A percentile compares a stretch with the other conserved stretches of the same genome.
Evolutionary conservation across 2,888 invertebrate species (phyloP).

Genomic region (Clepsis dumicolana): DNA sequence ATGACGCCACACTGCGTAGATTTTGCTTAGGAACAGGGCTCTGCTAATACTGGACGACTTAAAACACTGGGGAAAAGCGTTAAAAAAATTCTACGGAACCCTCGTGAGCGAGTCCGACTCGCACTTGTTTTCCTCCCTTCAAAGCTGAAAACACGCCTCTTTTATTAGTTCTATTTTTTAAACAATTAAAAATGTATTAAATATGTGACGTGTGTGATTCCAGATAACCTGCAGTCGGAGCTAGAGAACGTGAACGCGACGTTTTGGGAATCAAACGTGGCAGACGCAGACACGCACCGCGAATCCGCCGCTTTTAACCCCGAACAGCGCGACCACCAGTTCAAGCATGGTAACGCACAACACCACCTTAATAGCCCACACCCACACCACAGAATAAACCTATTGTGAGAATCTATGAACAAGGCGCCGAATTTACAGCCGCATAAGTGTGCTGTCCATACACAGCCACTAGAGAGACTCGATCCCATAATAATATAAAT

Average conservation of each 20-base stretch:
- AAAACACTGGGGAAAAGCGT: too few species aligned
- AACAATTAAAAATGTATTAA: too few species aligned
- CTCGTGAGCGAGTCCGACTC: too few species aligned
- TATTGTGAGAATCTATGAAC: neutral
- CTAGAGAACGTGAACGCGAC: slow-evolving; percentile 60
- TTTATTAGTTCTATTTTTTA: too few species aligned
- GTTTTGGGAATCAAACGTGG: slow-evolving; percentile 61
- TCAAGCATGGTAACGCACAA: slow-evolving; percentile 4
- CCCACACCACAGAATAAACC: neutral
- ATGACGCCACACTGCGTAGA: too few species aligned
- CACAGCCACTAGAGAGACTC: neutral
- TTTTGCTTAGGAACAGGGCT: too few species aligned
- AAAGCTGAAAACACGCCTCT: too few species aligned
- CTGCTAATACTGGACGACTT: too few species aligned
- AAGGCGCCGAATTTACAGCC: neutral
- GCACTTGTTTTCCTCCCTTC: too few species aligned
- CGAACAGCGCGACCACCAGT: neutral
- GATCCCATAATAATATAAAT: too few species aligned
- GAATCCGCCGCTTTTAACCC: slow-evolving; percentile 18
- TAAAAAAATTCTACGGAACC: too few species aligned
- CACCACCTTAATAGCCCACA: too few species aligned
- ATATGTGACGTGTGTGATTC: slow-evolving; percentile 50
- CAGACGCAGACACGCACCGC: slow-evolving; percentile 54
- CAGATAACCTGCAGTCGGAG: slow-evolving; percentile 64
- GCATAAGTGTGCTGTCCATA: neutral